Evolutionary conservation across 1,140 invertebrate genomes (phyloP), one percentile per base, ranked within the genome.

Genomic region (Macrobrachium rosenbergii): DNA sequence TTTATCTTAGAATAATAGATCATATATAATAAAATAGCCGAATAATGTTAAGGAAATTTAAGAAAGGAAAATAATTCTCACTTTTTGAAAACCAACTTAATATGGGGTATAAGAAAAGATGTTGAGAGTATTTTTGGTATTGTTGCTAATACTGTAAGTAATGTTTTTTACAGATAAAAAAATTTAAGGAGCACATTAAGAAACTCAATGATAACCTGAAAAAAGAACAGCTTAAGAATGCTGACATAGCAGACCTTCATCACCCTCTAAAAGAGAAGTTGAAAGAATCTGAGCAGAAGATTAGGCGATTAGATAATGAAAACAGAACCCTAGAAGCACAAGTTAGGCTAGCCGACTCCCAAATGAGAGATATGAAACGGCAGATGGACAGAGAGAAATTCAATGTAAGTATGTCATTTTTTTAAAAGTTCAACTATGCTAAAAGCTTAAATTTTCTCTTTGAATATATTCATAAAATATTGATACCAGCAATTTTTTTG

Each of bases 221-320:
- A 23, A 67, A 45, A 17, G 60, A 79, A 21, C 62, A 17, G 0
- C 5, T 19, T 7, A 83, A 75, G 23, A n/a, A 62, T n/a, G 17
- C 45, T 23, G 83, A 85, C 12, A 23, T 85, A 10, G 75, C 77
- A 10, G 28, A 52, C 0, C 63, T 52, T 23, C 69, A 85, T 17
- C 83, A 85, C 19, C 83, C 83, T 14, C 60, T 85, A 7, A 67
- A 78, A 52, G 83, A 85, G 19, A 85, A 85, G 23, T n/a, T 78
- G 17, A 43, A 78, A 14, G 75, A 85, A 43, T 28, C 43, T 23
- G 83, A 85, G 28, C 64, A 64, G 23, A 59, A 45, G 16, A 69
- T 78, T 14, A 79, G 23, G 28, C 59, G 75, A 5, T 17, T 85
- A 16, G 60, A 52, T 58, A 21, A 21, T 23, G 83, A 85, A 43